Evolutionary conservation across 2,888 invertebrate species (phyloP).

Genomic region (Unio pictorum): DNA sequence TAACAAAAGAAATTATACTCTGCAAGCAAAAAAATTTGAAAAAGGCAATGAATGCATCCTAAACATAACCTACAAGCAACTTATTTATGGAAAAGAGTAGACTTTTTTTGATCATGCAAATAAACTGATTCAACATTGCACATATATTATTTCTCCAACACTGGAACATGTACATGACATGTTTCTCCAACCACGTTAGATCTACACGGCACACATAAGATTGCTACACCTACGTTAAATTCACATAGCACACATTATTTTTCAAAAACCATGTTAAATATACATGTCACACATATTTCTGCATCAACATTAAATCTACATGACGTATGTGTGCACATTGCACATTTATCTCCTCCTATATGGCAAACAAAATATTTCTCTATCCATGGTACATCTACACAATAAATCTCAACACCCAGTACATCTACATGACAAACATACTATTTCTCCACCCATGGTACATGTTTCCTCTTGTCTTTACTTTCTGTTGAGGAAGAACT

Average conservation of each 20-base stretch:
- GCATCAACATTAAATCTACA: conserved; percentile 71
- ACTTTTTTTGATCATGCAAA: too few relatives aligned
- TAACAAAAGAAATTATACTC: too few relatives aligned
- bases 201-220: not conserved
- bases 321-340: too few relatives aligned
- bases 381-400: not conserved
- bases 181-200: not conserved
- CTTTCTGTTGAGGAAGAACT: conserved; percentile 26
- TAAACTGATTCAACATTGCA: too few relatives aligned
- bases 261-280: too few relatives aligned
- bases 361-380: not conserved
- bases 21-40: too few relatives aligned
- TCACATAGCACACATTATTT: not conserved
- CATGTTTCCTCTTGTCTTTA: conserved; percentile 46
- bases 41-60: too few relatives aligned
- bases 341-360: too few relatives aligned
- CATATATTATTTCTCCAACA: too few relatives aligned
- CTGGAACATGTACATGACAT: too few relatives aligned
- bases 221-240: not conserved
- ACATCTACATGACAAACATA: conserved; percentile 42
- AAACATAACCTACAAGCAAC: too few relatives aligned
- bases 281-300: conserved; percentile 67
- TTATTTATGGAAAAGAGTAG: too few relatives aligned
- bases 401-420: not conserved
- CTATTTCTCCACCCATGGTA: conserved; percentile 75